Evolutionary conservation across 2,797 vertebrate genomes (phyloP), one percentile per base, ranked within the genome.

Genomic region (Sebastes baramenuke): DNA sequence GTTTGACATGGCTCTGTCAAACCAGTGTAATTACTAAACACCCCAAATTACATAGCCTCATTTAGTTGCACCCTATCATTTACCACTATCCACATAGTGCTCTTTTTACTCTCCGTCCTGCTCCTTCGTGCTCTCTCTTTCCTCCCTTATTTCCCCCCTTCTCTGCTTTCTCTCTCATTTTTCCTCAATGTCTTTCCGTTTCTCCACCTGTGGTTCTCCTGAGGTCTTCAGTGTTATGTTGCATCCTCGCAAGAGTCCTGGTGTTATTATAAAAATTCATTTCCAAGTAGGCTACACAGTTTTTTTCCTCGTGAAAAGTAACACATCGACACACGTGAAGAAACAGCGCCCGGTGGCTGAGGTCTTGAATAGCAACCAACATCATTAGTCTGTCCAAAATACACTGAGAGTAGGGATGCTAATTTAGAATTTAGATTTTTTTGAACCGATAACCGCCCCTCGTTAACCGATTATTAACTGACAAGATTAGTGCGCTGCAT

Each of bases 1-100:
- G 89, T 93, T 92, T 88, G 92, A 94, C 93, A 94, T 91, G 89
- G 91, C 90, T 92, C 92, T 90, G 90, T 94, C 94, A 95, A 93
- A 92, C 93, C 88, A 91, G 89, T 82, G 88, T 94, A 95, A 95
- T 95, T 95, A 95, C 94, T 93, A 92, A 94, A 95, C 92, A 93
- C 92, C 92, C 93, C 84, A 95, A 95, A 96, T 95, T 95, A 95
- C 94, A 95, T 93, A 92, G 84, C 93, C 90, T 95, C 93, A 94
- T 95, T 95, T 95, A 94, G 92, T 87, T 90, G 82, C 80, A 94
- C 91, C 93, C 95, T 95, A 91, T 95, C 91, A 95, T 96, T 95
- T 94, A 85, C 93, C 82, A 88, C 88, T 80, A 88, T 93, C 91
- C 91, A 82, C 92, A 91, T 38, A 82, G 90, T 27, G 55, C 82